These are phyloP conservation scores for Falco novaeseelandiae DNA, from an alignment of 2,797 vertebrate genomes.

Conservation along the genomic window DNA sequence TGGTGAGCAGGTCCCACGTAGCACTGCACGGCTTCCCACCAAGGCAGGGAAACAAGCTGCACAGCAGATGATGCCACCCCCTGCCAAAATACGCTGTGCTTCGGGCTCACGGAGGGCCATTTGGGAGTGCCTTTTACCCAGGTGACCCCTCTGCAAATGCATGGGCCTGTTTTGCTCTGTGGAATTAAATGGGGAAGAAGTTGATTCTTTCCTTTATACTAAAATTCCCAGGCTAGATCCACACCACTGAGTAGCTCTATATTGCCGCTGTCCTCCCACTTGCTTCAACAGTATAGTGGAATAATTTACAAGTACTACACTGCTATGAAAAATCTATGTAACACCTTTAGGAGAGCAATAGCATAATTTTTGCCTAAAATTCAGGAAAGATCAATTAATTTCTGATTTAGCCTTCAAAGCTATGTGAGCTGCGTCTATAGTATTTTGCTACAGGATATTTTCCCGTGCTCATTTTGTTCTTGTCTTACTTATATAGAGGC, in stretches of 20 bases:
- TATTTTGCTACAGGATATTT: slow-evolving; percentile 1
- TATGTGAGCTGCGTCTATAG: background rate
- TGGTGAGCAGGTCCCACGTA: background rate
- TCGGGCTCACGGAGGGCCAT: background rate
- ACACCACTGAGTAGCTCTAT: background rate
- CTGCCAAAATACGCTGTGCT: background rate
- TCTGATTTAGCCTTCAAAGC: background rate
- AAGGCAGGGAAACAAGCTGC: fast-evolving
- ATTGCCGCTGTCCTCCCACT: slow-evolving; percentile 15
- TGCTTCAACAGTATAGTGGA: background rate
- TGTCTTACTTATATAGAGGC: background rate
- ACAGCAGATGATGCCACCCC: background rate
- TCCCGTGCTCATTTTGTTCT: background rate
- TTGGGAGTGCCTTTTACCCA: background rate
- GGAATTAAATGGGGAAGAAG: background rate
- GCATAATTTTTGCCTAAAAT: background rate
- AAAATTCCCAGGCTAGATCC: background rate
- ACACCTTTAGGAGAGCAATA: background rate
- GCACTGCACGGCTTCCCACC: background rate
- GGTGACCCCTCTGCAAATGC: background rate
- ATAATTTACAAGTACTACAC: slow-evolving; percentile 1
- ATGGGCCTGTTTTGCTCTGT: background rate
- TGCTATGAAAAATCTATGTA: background rate
- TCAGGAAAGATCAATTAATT: background rate
- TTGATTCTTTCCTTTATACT: background rate